Conservation (phyloP, 35 echinoderm and acorn worm species). For the Anneissia japonica region DNA sequence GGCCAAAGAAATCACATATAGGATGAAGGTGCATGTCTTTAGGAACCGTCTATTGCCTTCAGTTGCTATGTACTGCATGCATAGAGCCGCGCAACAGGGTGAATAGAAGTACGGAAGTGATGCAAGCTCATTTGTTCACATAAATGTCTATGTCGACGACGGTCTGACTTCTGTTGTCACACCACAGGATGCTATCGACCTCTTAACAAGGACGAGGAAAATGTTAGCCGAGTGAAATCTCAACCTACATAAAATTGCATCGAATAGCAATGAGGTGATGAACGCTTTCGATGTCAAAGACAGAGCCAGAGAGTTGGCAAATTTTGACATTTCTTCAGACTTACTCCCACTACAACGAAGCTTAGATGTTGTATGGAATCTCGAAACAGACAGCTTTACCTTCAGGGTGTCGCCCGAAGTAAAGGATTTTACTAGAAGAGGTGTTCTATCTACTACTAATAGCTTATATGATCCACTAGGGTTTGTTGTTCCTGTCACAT, state of each 20-base stretch:
- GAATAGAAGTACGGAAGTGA: conserved; percentile 21
- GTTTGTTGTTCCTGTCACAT: background rate
- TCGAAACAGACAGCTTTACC: conserved; percentile 34
- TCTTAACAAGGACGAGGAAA: conserved; percentile 8
- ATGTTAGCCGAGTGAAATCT: conserved; percentile 42
- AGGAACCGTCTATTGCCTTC: conserved; percentile 24
- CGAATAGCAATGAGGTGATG: conserved; percentile 43
- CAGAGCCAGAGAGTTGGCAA: conserved; percentile 20
- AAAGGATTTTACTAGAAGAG: conserved; percentile 15
- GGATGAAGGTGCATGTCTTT: conserved; percentile 42
- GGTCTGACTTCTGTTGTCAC: conserved; percentile 30
- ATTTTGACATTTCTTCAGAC: conserved; percentile 23
- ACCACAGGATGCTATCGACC: conserved; percentile 7
- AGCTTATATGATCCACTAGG: background rate
- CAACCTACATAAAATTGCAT: conserved; percentile 47
- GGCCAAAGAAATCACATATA: conserved; percentile 1
- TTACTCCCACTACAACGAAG: conserved; percentile 23
- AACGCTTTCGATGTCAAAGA: conserved; percentile 20
- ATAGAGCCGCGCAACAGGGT: conserved; percentile 5
- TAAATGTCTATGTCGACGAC: conserved; percentile 67
- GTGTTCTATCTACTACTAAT: background rate
- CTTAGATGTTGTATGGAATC: conserved; percentile 39
- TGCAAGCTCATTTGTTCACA: conserved; percentile 12
- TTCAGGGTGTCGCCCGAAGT: conserved; percentile 14
- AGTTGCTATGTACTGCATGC: conserved; percentile 13